A percentile compares a stretch with the other conserved stretches of the same genome.
Conservation (phyloP, 2,797 vertebrate genomes). For the Diplodus puntazzo region DNA sequence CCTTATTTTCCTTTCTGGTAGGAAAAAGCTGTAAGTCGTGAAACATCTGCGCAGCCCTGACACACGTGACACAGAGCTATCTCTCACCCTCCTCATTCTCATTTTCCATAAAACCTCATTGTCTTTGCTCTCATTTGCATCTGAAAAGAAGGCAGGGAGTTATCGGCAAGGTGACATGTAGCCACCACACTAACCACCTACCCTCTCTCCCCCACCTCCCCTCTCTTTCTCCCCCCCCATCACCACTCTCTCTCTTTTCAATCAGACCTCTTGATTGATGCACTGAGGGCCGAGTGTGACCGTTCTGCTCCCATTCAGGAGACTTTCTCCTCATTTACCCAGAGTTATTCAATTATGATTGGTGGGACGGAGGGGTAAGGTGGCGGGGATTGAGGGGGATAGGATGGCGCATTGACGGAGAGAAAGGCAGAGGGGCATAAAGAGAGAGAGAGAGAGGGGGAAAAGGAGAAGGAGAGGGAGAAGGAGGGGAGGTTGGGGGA, state of each 20-base stretch:
- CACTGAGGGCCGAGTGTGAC: slow-evolving; percentile 76
- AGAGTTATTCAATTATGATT: slow-evolving; percentile 83
- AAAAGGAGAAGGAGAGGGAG: not conserved
- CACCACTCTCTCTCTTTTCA: slow-evolving; percentile 62
- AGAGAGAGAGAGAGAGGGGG: slow-evolving; percentile 1
- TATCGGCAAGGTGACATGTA: slow-evolving; percentile 82
- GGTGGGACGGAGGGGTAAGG: slow-evolving; percentile 52
- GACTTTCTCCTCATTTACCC: slow-evolving; percentile 78
- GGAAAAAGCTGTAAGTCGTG: slow-evolving; percentile 16
- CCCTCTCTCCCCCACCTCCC: not conserved
- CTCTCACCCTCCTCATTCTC: slow-evolving; percentile 36
- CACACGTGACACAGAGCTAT: slow-evolving; percentile 12
- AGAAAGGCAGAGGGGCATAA: slow-evolving; percentile 29
- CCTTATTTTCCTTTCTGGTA: slow-evolving; percentile 7
- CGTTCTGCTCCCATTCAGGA: slow-evolving; percentile 78
- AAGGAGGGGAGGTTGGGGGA: not conserved
- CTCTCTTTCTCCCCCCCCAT: not conserved
- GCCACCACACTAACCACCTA: slow-evolving; percentile 49
- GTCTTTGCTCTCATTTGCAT: slow-evolving; percentile 79
- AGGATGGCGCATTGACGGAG: slow-evolving; percentile 46
- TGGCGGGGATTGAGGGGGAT: slow-evolving; percentile 21
- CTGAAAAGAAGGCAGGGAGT: slow-evolving; percentile 70
- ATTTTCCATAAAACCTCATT: slow-evolving; percentile 55
- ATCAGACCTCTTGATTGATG: slow-evolving; percentile 79
- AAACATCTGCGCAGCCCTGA: slow-evolving; percentile 11